Conservation (phyloP, 2,113 vertebrate genomes). For the Misgurnus anguillicaudatus region DNA sequence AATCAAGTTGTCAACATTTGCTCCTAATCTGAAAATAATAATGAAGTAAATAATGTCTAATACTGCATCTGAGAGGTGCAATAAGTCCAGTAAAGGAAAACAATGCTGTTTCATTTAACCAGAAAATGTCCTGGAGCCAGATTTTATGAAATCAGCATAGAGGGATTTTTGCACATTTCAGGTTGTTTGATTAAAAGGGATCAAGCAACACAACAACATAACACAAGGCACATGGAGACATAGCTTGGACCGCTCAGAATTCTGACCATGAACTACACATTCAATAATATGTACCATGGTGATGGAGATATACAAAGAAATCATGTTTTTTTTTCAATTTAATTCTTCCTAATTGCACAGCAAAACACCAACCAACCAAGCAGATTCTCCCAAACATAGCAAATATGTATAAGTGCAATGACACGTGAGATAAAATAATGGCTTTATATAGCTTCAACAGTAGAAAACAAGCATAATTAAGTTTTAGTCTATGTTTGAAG, state of each 20-base stretch:
- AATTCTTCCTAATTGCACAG: constrained; percentile 13
- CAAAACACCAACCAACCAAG: constrained; percentile 10
- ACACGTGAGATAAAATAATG: constrained; percentile 8
- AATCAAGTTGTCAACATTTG: constrained; percentile 40
- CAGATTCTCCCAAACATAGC: constrained; percentile 1
- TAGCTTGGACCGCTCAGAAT: constrained; percentile 23
- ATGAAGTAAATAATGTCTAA: constrained; percentile 17
- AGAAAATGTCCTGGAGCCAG: constrained; percentile 9
- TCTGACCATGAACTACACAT: constrained; percentile 33
- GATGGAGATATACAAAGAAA: neutral
- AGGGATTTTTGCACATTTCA: neutral
- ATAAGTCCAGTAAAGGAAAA: constrained; percentile 32
- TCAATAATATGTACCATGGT: constrained; percentile 8
- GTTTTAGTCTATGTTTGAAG: constrained; percentile 8
- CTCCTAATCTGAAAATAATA: constrained; percentile 34
- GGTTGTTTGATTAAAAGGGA: neutral
- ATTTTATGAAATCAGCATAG: neutral
- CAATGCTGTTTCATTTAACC: constrained; percentile 39
- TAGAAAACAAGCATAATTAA: constrained; percentile 32
- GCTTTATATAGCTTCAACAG: neutral
- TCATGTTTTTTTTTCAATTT: constrained; percentile 31
- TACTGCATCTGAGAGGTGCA: constrained; percentile 34
- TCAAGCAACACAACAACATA: neutral
- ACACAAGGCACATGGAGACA: neutral
- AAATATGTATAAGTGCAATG: constrained; percentile 1